Conservation (phyloP, 2,888 invertebrate genomes). For the Euzetes globulus region DNA sequence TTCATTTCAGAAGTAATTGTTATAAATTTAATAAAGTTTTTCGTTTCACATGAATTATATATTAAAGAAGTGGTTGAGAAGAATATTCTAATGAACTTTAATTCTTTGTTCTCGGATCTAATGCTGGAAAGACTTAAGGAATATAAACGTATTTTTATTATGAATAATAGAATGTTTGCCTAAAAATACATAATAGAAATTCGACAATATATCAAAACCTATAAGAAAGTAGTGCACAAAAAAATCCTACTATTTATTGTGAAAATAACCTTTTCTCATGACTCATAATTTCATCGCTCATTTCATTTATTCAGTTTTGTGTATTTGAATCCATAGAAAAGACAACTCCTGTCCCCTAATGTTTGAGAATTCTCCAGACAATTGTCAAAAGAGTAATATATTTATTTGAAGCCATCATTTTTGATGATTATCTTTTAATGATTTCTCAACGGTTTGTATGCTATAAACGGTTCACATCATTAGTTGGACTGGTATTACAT, state of each 20-base stretch:
- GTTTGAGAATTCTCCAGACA: not conserved
- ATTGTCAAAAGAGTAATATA: constrained; percentile 6
- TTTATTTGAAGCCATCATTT: not conserved
- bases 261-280: not conserved
- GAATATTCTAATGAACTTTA: too few relatives aligned
- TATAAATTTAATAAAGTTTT: not conserved
- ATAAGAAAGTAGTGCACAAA: not conserved
- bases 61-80: too few relatives aligned
- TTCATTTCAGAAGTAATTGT: too few relatives aligned
- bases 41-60: too few relatives aligned
- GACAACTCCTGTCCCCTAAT: not conserved
- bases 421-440: constrained; percentile 7
- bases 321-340: not conserved
- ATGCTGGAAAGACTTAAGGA: not conserved
- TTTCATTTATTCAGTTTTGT: not conserved
- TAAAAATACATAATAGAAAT: not conserved
- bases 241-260: not conserved
- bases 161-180: not conserved
- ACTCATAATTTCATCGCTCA: not conserved
- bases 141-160: not conserved
- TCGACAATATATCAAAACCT: not conserved
- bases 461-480: not conserved
- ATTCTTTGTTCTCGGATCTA: not conserved
- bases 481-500: not conserved
- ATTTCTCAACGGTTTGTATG: not conserved